Conservation (phyloP, 2,797 vertebrate species). For the Platyrinchus mystaceus region DNA sequence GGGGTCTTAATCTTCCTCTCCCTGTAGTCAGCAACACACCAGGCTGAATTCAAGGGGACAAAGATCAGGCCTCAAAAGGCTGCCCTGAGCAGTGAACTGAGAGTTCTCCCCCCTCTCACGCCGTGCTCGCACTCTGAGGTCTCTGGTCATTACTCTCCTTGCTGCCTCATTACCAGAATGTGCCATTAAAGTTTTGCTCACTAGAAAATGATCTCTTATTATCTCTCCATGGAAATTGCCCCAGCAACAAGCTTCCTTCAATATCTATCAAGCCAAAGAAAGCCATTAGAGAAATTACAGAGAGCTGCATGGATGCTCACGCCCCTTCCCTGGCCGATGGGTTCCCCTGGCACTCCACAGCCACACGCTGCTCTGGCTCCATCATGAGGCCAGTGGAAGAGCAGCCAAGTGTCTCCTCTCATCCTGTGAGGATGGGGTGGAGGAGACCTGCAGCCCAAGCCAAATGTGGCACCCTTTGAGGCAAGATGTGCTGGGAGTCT, state of each 20-base stretch:
- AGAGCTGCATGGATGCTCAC: slow-evolving; percentile 20
- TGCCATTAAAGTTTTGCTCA: slow-evolving; percentile 73
- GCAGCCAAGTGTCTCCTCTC: not conserved
- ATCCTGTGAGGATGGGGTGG: not conserved
- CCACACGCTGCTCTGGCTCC: not conserved
- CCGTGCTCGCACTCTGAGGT: not conserved
- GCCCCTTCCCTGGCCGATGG: slow-evolving; percentile 10
- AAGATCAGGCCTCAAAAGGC: not conserved
- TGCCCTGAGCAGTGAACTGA: not conserved
- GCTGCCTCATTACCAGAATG: slow-evolving; percentile 74
- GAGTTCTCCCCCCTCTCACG: not conserved
- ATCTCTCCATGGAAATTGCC: slow-evolving; percentile 74
- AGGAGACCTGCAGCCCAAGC: not conserved
- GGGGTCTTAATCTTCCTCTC: not conserved
- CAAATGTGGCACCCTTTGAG: not conserved
- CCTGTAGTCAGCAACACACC: not conserved
- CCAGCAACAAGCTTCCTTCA: slow-evolving; percentile 71
- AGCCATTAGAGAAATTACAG: slow-evolving; percentile 68
- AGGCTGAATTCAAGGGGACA: not conserved
- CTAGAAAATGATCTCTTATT: slow-evolving; percentile 75
- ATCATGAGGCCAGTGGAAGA: slow-evolving; percentile 23
- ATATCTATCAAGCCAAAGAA: slow-evolving; percentile 68
- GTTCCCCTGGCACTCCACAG: not conserved
- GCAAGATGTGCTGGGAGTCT: not conserved
- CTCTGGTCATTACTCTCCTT: slow-evolving; percentile 69